Percentiles rank a stretch among this genome's conserved stretches.
phyloP scores from a whole-genome alignment of 2,888 invertebrate species.

The Zeuzera pyrina region DNA sequence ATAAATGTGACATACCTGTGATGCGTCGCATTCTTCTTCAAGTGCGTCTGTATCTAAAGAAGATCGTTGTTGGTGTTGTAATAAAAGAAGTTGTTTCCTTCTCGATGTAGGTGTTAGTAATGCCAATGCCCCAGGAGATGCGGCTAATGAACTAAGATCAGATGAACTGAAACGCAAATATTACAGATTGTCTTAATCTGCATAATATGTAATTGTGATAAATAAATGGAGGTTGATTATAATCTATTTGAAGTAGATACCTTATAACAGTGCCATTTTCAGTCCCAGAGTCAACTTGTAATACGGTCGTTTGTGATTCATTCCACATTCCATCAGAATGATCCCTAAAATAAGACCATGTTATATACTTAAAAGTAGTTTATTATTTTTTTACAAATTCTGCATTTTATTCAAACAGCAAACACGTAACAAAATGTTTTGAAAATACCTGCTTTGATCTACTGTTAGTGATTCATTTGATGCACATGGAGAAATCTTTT shows the following conservation, averaged over 20 bases:
- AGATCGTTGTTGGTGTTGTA: slow-evolving; percentile 89
- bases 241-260: slow-evolving; percentile 29
- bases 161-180: slow-evolving; percentile 45
- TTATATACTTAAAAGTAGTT: background rate
- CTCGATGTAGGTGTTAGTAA: slow-evolving; percentile 85
- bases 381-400: background rate
- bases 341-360: slow-evolving; percentile 64
- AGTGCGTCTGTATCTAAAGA: slow-evolving; percentile 89
- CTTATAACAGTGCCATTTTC: slow-evolving; percentile 76
- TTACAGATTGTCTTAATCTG: too few species aligned
- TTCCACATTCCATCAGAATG: slow-evolving; percentile 93
- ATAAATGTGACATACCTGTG: slow-evolving; percentile 50
- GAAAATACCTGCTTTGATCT: slow-evolving; percentile 74
- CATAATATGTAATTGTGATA: too few species aligned
- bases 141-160: slow-evolving; percentile 65
- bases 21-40: slow-evolving; percentile 79
- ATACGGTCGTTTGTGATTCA: slow-evolving; percentile 89
- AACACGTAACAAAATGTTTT: slow-evolving; percentile 2
- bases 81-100: slow-evolving; percentile 81
- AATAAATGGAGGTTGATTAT: too few species aligned
- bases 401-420: background rate
- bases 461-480: slow-evolving; percentile 89
- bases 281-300: slow-evolving; percentile 81
- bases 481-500: slow-evolving; percentile 80
- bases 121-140: slow-evolving; percentile 70